Conservation (phyloP, 2,888 invertebrate species). For the Diploptera punctata region DNA sequence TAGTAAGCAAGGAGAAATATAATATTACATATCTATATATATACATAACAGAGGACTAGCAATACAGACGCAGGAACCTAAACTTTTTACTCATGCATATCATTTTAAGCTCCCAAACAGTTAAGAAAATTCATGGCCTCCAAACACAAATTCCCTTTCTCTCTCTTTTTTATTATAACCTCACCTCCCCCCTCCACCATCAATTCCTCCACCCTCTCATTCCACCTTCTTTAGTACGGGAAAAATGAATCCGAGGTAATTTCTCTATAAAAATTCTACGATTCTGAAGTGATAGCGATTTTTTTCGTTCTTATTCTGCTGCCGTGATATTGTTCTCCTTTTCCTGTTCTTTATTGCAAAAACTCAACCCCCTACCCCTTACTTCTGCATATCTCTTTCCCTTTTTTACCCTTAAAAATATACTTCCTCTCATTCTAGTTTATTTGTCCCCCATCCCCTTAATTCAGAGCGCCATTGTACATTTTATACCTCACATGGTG, state of each 20-base stretch:
- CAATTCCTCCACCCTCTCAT: slow-evolving; percentile 14
- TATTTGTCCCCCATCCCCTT: slow-evolving; percentile 34
- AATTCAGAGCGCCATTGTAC: not conserved
- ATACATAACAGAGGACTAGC: slow-evolving; percentile 16
- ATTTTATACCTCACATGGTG: not conserved
- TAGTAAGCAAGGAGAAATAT: not conserved
- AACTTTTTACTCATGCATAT: slow-evolving; percentile 26
- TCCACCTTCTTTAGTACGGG: slow-evolving; percentile 29
- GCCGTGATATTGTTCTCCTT: slow-evolving; percentile 37
- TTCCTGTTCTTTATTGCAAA: slow-evolving; percentile 39
- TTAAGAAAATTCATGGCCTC: slow-evolving; percentile 33
- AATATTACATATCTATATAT: slow-evolving; percentile 8
- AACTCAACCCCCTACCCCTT: slow-evolving; percentile 7
- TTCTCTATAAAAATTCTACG: slow-evolving; percentile 45
- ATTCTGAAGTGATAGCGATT: slow-evolving; percentile 43
- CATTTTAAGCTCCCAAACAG: slow-evolving; percentile 29
- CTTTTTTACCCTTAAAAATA: slow-evolving; percentile 28
- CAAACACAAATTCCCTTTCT: slow-evolving; percentile 35
- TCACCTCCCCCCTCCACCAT: not conserved
- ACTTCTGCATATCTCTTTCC: not conserved
- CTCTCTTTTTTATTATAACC: slow-evolving; percentile 32
- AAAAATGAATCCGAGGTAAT: slow-evolving; percentile 43
- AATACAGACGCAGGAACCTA: slow-evolving; percentile 11
- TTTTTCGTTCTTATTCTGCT: slow-evolving; percentile 34
- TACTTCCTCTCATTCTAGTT: slow-evolving; percentile 33